These are phyloP conservation scores for Zaprionus bogoriensis DNA, from an alignment of 2,888 invertebrate genomes.

Conservation along the genomic window DNA sequence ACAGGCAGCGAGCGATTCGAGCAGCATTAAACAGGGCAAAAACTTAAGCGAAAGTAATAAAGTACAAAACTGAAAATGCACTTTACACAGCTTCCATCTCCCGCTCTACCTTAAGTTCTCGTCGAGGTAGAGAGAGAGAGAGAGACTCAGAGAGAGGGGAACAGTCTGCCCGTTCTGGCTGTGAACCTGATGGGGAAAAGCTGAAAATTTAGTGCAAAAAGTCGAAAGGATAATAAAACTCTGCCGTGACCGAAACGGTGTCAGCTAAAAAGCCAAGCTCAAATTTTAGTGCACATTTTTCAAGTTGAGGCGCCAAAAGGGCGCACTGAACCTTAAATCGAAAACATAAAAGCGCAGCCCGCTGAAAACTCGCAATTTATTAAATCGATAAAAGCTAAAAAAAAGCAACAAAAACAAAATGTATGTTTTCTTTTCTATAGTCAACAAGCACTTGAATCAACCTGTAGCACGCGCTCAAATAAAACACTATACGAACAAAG, in stretches of 20 bases:
- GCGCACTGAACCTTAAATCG: conserved; percentile 51
- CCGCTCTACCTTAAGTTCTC: no score
- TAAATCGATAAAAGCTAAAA: conserved; percentile 59
- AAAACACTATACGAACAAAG: not conserved
- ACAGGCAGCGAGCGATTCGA: conserved; percentile 29
- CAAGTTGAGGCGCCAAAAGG: conserved; percentile 13
- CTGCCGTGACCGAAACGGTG: conserved; percentile 60
- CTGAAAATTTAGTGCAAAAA: conserved; percentile 42
- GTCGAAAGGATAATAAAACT: conserved; percentile 48
- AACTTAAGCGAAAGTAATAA: conserved; percentile 68
- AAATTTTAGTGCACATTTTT: conserved; percentile 40
- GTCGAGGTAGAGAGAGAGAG: not conserved
- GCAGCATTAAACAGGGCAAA: conserved; percentile 29
- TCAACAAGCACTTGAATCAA: conserved; percentile 30
- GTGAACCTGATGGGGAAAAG: conserved; percentile 17
- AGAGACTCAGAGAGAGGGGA: not conserved
- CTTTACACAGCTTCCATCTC: conserved; percentile 27
- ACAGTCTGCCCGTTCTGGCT: not conserved
- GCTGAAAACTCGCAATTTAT: conserved; percentile 56
- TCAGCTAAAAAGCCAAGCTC: conserved; percentile 49
- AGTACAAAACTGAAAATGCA: conserved; percentile 63
- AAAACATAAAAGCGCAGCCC: conserved; percentile 46
- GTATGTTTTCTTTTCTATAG: conserved; percentile 17
- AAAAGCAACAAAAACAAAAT: not conserved
- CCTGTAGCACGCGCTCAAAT: conserved; percentile 21